Evolutionary conservation across 2,888 invertebrate species (phyloP).

Genomic region (Clepsis dumicolana): DNA sequence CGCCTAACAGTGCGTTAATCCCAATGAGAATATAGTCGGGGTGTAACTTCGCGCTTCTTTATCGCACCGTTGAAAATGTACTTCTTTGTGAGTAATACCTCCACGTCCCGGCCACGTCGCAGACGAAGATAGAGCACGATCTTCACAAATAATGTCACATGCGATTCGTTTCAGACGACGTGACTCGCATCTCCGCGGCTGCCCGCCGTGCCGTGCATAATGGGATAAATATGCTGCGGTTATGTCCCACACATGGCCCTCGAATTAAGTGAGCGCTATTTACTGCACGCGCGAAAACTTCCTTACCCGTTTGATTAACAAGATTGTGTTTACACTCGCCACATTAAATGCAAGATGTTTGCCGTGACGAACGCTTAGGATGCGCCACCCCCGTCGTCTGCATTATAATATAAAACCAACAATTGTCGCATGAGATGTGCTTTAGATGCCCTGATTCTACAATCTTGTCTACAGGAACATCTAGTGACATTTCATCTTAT

Average conservation of each 20-base stretch:
- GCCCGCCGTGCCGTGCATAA: slow-evolving; percentile 82
- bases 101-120: slow-evolving; percentile 83
- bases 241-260: slow-evolving; percentile 83
- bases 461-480: slow-evolving; percentile 3
- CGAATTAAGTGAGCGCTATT: slow-evolving; percentile 83
- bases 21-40: slow-evolving; percentile 75
- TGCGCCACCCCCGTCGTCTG: slow-evolving; percentile 46
- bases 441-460: slow-evolving; percentile 46
- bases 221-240: slow-evolving; percentile 85
- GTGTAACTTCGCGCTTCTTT: slow-evolving; percentile 82
- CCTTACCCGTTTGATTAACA: slow-evolving; percentile 78
- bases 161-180: slow-evolving; percentile 85
- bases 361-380: slow-evolving; percentile 46
- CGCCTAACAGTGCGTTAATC: slow-evolving; percentile 77
- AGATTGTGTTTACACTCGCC: slow-evolving; percentile 70
- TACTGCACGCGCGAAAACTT: slow-evolving; percentile 77
- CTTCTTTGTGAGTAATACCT: slow-evolving; percentile 86
- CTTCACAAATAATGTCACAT: slow-evolving; percentile 87
- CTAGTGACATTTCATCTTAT: background rate
- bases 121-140: slow-evolving; percentile 87
- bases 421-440: slow-evolving; percentile 49
- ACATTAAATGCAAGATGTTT: slow-evolving; percentile 64
- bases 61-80: slow-evolving; percentile 85
- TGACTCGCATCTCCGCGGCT: slow-evolving; percentile 83
- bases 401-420: slow-evolving; percentile 53